Conservation (phyloP, 1,140 invertebrate genomes). For the Gonioctena quinquepunctata region DNA sequence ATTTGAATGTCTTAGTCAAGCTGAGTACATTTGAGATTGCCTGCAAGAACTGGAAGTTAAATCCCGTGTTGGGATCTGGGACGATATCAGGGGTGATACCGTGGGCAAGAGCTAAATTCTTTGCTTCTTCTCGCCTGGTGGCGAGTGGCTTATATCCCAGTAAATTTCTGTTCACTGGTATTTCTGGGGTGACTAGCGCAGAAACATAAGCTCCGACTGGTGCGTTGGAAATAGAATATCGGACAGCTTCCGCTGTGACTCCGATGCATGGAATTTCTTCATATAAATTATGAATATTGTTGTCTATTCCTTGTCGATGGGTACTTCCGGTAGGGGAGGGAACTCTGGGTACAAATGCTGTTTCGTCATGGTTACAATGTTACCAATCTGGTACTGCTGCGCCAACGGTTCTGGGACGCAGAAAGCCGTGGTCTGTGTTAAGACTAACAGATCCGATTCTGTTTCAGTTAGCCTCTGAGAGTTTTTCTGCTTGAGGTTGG, state of each 20-base stretch:
- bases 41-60: too few species aligned
- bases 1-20: background rate
- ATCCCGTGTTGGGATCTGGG: background rate
- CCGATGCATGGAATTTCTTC: constrained; percentile 20
- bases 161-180: background rate
- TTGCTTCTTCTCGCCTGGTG: background rate
- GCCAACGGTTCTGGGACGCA: background rate
- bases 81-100: background rate
- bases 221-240: background rate
- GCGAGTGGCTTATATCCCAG: background rate
- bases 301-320: too few species aligned
- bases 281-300: constrained; percentile 19
- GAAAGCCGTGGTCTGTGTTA: background rate
- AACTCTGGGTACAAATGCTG: background rate
- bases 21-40: background rate
- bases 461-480: background rate
- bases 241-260: constrained; percentile 5
- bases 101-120: background rate
- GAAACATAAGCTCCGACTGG: background rate
- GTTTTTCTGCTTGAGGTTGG: background rate
- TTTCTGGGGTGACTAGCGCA: background rate
- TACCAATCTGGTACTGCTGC: background rate
- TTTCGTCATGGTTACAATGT: too few species aligned
- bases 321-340: too few species aligned
- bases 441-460: background rate